Evolutionary conservation across 2,113 vertebrate species (phyloP).

Genomic region (Pampusana beccarii): DNA sequence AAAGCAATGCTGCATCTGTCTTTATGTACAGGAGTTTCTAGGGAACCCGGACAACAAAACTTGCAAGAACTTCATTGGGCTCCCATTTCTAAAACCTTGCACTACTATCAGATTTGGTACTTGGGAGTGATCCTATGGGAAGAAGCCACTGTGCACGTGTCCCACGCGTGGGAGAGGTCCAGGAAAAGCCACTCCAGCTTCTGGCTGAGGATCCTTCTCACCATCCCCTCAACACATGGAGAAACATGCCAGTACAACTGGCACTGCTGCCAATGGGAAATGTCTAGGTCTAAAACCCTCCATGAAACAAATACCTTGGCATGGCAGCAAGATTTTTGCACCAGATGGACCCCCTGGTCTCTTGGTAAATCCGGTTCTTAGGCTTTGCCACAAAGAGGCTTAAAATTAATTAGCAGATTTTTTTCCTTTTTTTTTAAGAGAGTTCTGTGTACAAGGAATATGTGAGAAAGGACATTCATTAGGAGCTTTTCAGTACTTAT

Average conservation of each 20-base stretch:
- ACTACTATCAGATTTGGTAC: neutral
- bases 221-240: neutral
- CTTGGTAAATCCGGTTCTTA: slow-evolving; percentile 62
- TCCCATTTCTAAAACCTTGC: neutral
- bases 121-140: neutral
- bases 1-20: neutral
- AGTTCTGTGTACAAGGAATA: neutral
- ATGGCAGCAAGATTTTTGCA: slow-evolving; percentile 21
- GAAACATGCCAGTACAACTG: neutral
- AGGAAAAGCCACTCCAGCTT: neutral
- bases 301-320: slow-evolving; percentile 18
- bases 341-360: slow-evolving; percentile 68
- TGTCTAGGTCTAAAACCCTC: neutral
- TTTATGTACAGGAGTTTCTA: neutral
- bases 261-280: neutral
- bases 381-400: slow-evolving; percentile 71
- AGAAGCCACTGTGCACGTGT: neutral
- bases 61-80: neutral
- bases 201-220: neutral
- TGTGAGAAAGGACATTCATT: slow-evolving; percentile 39
- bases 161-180: neutral
- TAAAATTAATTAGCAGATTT: slow-evolving; percentile 72
- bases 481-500: slow-evolving; percentile 6
- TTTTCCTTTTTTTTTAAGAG: neutral
- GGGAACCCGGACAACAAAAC: neutral